Evolutionary conservation across 2,113 vertebrate genomes (phyloP).

Genomic region (Cyprinodon tularosa): DNA sequence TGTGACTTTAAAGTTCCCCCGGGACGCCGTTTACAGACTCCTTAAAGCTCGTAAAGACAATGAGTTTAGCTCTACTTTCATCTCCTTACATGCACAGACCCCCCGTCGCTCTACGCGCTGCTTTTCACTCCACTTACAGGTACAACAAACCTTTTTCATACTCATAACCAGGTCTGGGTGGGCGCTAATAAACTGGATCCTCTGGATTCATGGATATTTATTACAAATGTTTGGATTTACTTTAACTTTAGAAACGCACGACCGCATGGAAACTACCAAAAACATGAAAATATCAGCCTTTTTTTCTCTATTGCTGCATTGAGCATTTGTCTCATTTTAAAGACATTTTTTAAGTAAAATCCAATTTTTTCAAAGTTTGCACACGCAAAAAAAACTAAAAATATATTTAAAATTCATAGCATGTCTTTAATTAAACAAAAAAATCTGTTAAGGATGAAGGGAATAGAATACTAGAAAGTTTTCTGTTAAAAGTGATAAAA

Average conservation of each 20-base stretch:
- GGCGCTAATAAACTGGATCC: not conserved
- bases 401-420: too few relatives aligned
- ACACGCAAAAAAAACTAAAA: too few relatives aligned
- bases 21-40: conserved; percentile 44
- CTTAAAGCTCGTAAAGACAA: conserved; percentile 43
- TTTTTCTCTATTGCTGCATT: not conserved
- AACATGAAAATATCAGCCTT: too few relatives aligned
- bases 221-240: not conserved
- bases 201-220: not conserved
- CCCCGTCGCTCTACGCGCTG: not conserved
- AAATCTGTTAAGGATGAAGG: too few relatives aligned
- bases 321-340: too few relatives aligned
- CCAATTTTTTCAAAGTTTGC: too few relatives aligned
- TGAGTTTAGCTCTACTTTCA: conserved; percentile 50
- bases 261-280: too few relatives aligned
- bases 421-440: not conserved
- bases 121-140: conserved; percentile 3
- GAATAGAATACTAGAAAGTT: too few relatives aligned
- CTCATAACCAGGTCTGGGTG: conserved; percentile 1
- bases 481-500: too few relatives aligned
- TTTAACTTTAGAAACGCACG: not conserved
- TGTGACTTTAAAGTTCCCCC: conserved; percentile 66
- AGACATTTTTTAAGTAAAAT: too few relatives aligned
- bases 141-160: conserved; percentile 1
- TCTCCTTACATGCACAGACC: conserved; percentile 10